Percentiles rank a stretch among this genome's conserved stretches.
These are phyloP conservation scores for Epizoanthus stellaris DNA, from an alignment of 92 coral and sea anemone genomes.

Conservation along the genomic window DNA sequence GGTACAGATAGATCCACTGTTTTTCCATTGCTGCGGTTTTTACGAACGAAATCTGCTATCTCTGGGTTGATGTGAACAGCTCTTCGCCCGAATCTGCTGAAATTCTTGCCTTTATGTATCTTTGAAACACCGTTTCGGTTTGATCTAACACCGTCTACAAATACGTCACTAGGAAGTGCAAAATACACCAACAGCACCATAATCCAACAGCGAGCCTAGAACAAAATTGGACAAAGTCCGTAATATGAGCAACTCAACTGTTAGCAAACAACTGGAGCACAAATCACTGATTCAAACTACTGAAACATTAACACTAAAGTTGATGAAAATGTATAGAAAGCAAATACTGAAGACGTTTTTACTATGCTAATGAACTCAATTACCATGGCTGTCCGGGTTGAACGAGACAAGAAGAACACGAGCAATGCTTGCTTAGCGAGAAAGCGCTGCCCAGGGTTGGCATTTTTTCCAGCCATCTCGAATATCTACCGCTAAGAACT, in stretches of 20 bases:
- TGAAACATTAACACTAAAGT: not conserved
- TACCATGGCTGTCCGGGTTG: not conserved
- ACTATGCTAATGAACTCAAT: not conserved
- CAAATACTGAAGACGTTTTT: too few relatives aligned
- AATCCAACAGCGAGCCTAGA: conserved; percentile 42
- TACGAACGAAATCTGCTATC: conserved; percentile 23
- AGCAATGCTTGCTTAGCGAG: not conserved
- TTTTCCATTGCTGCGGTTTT: conserved; percentile 38
- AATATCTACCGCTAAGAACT: conserved; percentile 5
- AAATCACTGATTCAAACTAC: not conserved
- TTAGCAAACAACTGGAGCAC: not conserved
- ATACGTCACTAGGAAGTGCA: conserved; percentile 24
- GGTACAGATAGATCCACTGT: not conserved
- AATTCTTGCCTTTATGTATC: conserved; percentile 12
- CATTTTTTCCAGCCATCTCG: conserved; percentile 23
- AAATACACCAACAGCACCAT: conserved; percentile 22
- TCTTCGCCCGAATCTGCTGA: conserved; percentile 28
- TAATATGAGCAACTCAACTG: not conserved
- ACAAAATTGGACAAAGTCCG: not conserved
- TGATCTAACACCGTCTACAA: not conserved
- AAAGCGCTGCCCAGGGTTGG: not conserved
- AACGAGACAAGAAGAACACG: conserved; percentile 5
- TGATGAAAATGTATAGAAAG: not conserved
- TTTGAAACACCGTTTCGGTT: not conserved
- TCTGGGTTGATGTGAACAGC: conserved; percentile 17